Evolutionary conservation across 2,113 vertebrate species (phyloP).

Genomic region (Leptocoma aspasia): DNA sequence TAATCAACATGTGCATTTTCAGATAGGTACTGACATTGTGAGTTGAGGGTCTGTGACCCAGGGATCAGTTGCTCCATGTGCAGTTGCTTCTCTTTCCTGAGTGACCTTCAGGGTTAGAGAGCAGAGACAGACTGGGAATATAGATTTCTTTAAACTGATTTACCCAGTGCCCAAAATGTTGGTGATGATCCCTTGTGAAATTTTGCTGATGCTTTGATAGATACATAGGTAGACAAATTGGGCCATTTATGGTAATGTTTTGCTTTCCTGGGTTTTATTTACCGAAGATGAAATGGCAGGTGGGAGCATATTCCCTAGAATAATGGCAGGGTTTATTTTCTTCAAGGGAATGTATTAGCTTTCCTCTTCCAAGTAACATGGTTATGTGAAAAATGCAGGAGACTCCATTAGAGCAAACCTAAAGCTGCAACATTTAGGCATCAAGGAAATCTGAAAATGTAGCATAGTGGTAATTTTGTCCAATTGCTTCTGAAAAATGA

Average conservation of each 20-base stretch:
- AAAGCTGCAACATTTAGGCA: not conserved
- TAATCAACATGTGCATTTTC: not conserved
- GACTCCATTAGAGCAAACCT: not conserved
- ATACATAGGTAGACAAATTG: not conserved
- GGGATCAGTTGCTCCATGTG: not conserved
- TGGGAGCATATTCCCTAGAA: not conserved
- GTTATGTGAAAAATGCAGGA: not conserved
- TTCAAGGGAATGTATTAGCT: not conserved
- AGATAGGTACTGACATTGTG: not conserved
- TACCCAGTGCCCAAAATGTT: not conserved
- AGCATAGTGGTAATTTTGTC: not conserved
- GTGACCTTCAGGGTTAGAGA: not conserved
- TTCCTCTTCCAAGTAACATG: not conserved
- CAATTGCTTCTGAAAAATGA: not conserved
- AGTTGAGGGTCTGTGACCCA: not conserved
- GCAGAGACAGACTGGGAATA: not conserved
- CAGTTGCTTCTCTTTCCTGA: not conserved
- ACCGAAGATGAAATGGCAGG: not conserved
- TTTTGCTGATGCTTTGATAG: not conserved
- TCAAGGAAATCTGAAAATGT: not conserved
- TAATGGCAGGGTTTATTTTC: not conserved
- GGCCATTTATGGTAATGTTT: not conserved
- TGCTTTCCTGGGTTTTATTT: not conserved
- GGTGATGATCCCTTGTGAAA: not conserved
- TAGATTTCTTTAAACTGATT: not conserved